Conservation (phyloP, 2,797 vertebrate genomes). For the Sciaenops ocellatus region DNA sequence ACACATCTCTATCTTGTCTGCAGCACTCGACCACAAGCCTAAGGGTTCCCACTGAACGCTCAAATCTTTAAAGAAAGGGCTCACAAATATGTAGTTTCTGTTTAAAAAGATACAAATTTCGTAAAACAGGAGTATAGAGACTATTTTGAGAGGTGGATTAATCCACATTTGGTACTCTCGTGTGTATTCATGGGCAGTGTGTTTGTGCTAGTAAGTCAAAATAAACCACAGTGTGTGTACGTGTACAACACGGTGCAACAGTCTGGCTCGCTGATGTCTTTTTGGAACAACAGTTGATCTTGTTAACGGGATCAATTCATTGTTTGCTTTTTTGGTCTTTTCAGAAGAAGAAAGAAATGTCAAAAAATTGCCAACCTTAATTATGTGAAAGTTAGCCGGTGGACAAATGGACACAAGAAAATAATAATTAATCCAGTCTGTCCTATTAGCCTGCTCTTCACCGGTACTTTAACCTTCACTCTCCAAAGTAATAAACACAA, state of each 20-base stretch:
- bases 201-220: not conserved
- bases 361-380: not conserved
- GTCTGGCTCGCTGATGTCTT: not conserved
- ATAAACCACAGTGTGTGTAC: not conserved
- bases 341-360: not conserved
- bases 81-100: not conserved
- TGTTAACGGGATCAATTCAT: not conserved
- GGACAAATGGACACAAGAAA: not conserved
- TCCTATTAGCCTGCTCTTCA: not conserved
- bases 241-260: not conserved
- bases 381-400: not conserved
- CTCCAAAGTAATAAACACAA: not conserved
- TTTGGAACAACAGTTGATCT: not conserved
- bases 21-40: not conserved
- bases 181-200: not conserved
- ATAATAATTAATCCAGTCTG: not conserved
- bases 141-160: not conserved
- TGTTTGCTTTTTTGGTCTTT: not conserved
- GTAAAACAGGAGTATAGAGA: not conserved
- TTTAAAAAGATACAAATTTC: too few species aligned
- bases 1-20: not conserved
- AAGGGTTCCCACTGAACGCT: not conserved
- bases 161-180: not conserved
- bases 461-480: not conserved
- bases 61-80: not conserved